Base-by-base conservation (phyloP, 2,113 vertebrate genomes). In the Melanerpes aurifrons region DNA sequence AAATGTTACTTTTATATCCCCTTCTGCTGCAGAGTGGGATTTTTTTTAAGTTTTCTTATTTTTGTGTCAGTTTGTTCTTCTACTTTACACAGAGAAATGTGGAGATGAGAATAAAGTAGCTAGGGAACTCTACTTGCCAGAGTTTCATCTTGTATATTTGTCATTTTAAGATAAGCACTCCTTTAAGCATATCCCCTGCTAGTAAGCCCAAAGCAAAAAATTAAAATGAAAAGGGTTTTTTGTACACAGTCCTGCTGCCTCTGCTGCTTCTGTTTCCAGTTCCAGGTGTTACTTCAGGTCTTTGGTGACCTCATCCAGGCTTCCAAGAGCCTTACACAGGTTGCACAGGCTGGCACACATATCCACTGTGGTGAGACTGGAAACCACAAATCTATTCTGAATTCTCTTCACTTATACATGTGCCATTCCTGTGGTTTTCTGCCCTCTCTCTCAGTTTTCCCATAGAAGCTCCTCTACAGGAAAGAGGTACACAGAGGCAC, bases 291-390 rank as follows among this genome's bases (percentile, higher is more conserved):
- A 6, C 7, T 77, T 4, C 40, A 48, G 19, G 15, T 73, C 6
- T n/a, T 26, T 47, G 26, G 9, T 53, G 32, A n/a, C 6, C 28
- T 15, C 1, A 0, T 28, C 37, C 12, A 10, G 24, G 7, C 3
- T 20, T 18, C 35, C 9, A 59, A 47, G 6, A 9, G 9, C 8
- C 28, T 43, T 25, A 7, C 5, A 12, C 4, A 12, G 3, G 15
- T 35, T 5, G 2, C 1, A 1, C 16, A 25, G 8, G 14, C 10
- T 2, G 0, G 3, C 1, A 0, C 21, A 2, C 4, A 1, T 9
- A 54, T 32, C 9, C 7, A 22, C 54, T 69, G 54, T 68, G 16
- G 48, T 15, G 21, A 56, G 29, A 45, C 18, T 4, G 48, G 24
- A 9, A 5, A 7, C 15, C 57, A 50, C 8, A 74, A 77, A 63